phyloP scores from a whole-genome alignment of 2,888 invertebrate genomes.

The Apodemia hepburni region DNA sequence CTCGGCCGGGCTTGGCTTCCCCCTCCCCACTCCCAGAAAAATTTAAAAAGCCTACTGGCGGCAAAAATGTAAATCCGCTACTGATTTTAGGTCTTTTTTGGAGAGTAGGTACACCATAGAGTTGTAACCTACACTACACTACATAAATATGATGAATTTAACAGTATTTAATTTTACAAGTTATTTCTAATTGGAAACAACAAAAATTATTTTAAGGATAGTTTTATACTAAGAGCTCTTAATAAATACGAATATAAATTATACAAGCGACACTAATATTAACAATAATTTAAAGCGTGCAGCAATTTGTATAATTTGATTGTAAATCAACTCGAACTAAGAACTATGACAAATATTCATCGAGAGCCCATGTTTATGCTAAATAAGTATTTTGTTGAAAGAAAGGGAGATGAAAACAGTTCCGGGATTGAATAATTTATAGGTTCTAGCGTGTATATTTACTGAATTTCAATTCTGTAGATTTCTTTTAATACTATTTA shows the following conservation, averaged over 20 bases:
- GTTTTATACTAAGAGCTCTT: neutral
- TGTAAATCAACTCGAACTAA: conserved; percentile 6
- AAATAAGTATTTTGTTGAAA: conserved; percentile 3
- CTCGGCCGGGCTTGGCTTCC: no score
- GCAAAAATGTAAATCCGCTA: no score
- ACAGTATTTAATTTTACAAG: no score
- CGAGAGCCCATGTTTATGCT: conserved; percentile 6
- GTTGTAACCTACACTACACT: no score
- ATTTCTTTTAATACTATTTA: no score
- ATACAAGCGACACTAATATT: neutral
- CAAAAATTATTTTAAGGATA: neutral
- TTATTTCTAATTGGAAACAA: neutral
- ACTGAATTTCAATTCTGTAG: no score
- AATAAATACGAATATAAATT: neutral
- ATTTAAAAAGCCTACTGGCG: no score
- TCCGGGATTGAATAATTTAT: conserved; percentile 54
- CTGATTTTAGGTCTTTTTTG: no score
- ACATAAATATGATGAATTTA: no score
- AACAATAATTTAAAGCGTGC: neutral
- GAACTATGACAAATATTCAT: neutral
- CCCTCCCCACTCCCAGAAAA: no score
- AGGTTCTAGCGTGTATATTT: neutral
- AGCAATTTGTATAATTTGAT: conserved; percentile 7
- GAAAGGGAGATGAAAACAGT: conserved; percentile 24
- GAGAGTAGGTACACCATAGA: no score